Evolutionary conservation across 2,888 invertebrate species (phyloP).

Genomic region (Apodemia zela): DNA sequence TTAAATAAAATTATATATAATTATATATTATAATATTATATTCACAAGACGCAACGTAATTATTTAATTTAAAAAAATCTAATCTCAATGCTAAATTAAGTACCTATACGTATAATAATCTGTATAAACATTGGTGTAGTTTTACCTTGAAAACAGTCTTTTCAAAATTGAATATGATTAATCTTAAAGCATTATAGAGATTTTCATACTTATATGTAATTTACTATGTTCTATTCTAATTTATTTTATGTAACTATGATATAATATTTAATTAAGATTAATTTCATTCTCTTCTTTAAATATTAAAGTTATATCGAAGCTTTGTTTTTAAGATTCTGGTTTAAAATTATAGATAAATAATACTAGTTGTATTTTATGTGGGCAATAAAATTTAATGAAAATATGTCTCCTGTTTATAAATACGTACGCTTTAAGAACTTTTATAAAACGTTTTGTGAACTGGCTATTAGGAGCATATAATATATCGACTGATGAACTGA

Average conservation of each 20-base stretch:
- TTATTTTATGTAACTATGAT: conserved; percentile 9
- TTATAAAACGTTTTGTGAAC: conserved; percentile 20
- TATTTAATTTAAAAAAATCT: conserved; percentile 3
- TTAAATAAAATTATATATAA: conserved; percentile 13
- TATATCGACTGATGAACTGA: conserved; percentile 13
- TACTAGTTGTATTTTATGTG: conserved; percentile 49
- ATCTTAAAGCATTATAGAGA: background rate
- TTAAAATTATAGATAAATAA: conserved; percentile 15
- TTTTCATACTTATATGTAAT: conserved; percentile 6
- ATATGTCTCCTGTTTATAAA: conserved; percentile 71
- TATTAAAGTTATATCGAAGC: background rate
- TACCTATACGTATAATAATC: conserved; percentile 12
- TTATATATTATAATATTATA: conserved; percentile 5
- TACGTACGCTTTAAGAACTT: conserved; percentile 27
- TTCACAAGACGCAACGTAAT: conserved; percentile 12
- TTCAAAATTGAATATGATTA: conserved; percentile 4
- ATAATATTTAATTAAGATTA: conserved; percentile 10
- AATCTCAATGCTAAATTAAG: conserved; percentile 9
- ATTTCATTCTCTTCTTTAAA: conserved; percentile 9
- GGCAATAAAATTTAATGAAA: conserved; percentile 72
- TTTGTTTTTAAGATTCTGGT: conserved; percentile 7
- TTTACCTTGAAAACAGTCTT: background rate
- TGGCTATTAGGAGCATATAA: conserved; percentile 23
- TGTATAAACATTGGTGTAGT: conserved; percentile 2
- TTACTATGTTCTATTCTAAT: conserved; percentile 2